Base-by-base conservation (phyloP, 2,888 invertebrate genomes). In the Clunio marinus region DNA sequence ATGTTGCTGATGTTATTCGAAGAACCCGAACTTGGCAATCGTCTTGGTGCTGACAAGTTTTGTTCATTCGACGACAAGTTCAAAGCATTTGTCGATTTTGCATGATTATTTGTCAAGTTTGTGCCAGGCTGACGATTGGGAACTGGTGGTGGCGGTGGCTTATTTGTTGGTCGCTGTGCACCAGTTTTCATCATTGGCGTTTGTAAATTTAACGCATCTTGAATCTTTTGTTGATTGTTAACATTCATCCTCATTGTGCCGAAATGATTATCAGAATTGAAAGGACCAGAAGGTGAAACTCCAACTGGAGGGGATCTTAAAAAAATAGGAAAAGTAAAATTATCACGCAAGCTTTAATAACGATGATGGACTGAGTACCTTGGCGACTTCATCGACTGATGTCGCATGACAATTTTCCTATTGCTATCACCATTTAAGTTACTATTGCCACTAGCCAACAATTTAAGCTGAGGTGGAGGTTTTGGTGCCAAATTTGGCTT, bases 401-500 rank as follows among this genome's bases (percentile, higher is more conserved):
- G 88, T 70, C 92, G 81, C 8, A 86, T 83, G 2, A 90, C 88
- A 46, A 81, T 74, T 69, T 78, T 74, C 69, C 77, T 76, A 70
- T 75, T 76, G 68, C 74, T 75, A 70, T 76, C 70, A 55, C 72
- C 70, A 32, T 70, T 45, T 71, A 72, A 17, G 63, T 63, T 69
- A 46, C 59, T 57, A 73, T 70, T 62, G 45, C 72, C 69, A 45
- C 72, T 70, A 72, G 75, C 74, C 75, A 77, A 79, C 28, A 71
- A 70, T 72, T 78, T 72, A 57, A 78, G 75, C 70, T 78, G 78
- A 58, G 83, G 73, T 7, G 91, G 91, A 22, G 93, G 93, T 77
- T 91, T 91, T 1, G 93, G 93, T 25, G 92, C 92, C 72, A 92
- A 78, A 77, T 89, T 85, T 22, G 91, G 92, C 78, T 93, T 93